These are phyloP conservation scores for Triplophysa bombifrons DNA, from an alignment of 2,797 vertebrate species.

Conservation along the genomic window DNA sequence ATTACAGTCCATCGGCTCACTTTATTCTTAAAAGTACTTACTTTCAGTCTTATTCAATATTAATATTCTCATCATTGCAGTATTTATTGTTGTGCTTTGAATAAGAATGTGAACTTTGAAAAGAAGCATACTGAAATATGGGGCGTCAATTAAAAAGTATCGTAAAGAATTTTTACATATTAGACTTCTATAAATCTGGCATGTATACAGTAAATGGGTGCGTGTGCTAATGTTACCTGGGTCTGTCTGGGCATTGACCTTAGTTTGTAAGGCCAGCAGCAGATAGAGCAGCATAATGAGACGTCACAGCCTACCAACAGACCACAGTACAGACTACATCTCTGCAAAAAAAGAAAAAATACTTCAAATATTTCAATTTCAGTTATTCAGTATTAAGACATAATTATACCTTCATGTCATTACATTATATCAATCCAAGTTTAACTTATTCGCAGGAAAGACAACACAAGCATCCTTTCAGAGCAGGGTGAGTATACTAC, in stretches of 20 bases:
- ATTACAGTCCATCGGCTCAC: background rate
- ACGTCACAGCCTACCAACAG: constrained; percentile 66
- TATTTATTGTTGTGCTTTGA: background rate
- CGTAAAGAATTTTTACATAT: too few species aligned
- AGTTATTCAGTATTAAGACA: too few species aligned
- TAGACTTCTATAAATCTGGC: too few species aligned
- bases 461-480: too few species aligned
- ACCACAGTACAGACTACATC: constrained; percentile 76
- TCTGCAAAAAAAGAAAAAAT: constrained; percentile 59
- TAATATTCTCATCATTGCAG: background rate
- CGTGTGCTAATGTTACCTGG: constrained; percentile 74
- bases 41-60: background rate
- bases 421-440: too few species aligned
- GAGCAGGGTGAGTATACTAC: too few species aligned
- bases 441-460: too few species aligned
- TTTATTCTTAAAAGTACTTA: background rate
- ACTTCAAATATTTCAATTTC: background rate
- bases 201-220: background rate
- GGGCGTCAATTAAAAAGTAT: background rate
- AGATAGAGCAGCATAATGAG: constrained; percentile 88
- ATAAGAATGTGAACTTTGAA: background rate
- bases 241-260: constrained; percentile 81
- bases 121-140: background rate
- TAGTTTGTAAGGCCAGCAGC: constrained; percentile 81
- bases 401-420: too few species aligned